A percentile compares a stretch with the other conserved stretches of the same genome.
Conservation (phyloP, 2,113 vertebrate species). For the Fregata magnificens region DNA sequence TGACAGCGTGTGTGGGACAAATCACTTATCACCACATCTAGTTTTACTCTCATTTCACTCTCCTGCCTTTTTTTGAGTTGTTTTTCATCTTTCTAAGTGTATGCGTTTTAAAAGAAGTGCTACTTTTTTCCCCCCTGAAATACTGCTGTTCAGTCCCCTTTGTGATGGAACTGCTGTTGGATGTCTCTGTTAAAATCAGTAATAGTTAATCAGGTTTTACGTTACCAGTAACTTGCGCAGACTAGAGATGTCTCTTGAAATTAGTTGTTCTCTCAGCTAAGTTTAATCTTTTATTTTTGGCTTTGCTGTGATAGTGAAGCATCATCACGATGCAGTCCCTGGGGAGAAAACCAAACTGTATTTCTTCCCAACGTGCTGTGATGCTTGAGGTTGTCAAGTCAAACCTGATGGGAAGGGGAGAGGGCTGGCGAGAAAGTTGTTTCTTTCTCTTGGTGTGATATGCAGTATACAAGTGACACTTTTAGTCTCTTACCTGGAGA, state of each 20-base stretch:
- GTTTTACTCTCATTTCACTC: background rate
- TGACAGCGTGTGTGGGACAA: background rate
- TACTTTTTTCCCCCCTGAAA: fast-evolving
- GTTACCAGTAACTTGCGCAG: fast-evolving
- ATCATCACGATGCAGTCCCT: background rate
- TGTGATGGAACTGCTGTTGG: background rate
- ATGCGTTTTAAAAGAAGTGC: background rate
- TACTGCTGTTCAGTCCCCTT: background rate
- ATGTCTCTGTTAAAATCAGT: background rate
- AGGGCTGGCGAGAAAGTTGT: background rate
- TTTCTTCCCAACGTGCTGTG: background rate
- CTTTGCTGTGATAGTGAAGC: background rate
- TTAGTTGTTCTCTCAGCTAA: background rate
- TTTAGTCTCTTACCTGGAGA: background rate
- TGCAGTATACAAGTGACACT: background rate
- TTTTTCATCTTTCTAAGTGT: background rate
- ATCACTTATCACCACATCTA: background rate
- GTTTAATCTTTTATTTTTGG: background rate
- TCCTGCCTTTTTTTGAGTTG: background rate
- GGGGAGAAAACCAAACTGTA: background rate
- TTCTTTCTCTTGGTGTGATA: background rate
- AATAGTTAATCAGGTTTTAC: background rate
- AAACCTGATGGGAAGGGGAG: background rate
- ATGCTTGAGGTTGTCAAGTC: background rate
- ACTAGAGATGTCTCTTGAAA: background rate